phyloP scores from a whole-genome alignment of 2,797 vertebrate species.

The Ctenochaetus hawaiiensis region DNA sequence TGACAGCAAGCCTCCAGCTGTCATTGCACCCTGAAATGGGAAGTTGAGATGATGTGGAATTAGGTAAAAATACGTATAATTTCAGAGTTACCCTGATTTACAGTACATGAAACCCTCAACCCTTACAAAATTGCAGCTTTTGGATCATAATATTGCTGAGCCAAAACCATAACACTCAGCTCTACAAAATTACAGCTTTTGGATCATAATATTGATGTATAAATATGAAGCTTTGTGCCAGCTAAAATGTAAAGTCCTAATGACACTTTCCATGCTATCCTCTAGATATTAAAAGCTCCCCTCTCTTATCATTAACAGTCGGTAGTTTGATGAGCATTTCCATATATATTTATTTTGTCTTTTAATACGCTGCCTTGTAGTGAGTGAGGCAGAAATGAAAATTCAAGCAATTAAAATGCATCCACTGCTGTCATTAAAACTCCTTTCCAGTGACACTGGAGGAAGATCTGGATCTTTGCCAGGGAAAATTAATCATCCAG shows the following conservation, averaged over 20 bases:
- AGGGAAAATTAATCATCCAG: constrained; percentile 62
- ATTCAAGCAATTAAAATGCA: constrained; percentile 68
- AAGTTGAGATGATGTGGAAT: constrained; percentile 5
- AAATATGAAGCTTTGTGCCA: neutral
- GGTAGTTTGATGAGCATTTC: constrained; percentile 44
- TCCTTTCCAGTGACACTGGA: constrained; percentile 59
- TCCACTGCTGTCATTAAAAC: constrained; percentile 55
- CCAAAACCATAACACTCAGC: no score
- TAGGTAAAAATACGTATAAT: neutral
- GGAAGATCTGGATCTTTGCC: constrained; percentile 56
- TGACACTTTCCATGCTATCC: constrained; percentile 14
- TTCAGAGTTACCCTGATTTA: neutral
- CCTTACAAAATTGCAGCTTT: neutral
- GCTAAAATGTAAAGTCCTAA: neutral
- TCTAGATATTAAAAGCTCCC: constrained; percentile 25
- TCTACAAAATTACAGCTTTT: neutral
- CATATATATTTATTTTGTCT: constrained; percentile 53
- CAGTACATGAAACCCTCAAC: no score
- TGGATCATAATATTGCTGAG: neutral
- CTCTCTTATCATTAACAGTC: constrained; percentile 25
- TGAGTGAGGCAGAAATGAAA: constrained; percentile 41
- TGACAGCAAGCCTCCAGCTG: constrained; percentile 12
- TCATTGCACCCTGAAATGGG: constrained; percentile 1
- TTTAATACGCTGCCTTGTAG: constrained; percentile 57
- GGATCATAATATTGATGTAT: neutral